Base-by-base conservation (phyloP, 2,113 vertebrate genomes). In the Prionailurus viverrinus region DNA sequence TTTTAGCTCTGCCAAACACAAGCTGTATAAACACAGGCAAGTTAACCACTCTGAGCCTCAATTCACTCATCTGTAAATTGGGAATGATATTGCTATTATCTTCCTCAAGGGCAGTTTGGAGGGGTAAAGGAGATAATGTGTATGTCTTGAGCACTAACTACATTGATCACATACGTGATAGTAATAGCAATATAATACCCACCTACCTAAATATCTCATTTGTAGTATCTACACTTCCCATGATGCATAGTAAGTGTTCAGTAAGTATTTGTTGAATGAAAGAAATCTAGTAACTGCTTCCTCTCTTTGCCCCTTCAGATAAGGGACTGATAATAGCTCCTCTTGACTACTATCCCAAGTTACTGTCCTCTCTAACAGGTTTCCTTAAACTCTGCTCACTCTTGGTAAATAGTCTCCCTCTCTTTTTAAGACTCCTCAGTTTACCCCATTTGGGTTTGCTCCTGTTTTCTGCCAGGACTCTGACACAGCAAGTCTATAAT, bases 201-300 rank as follows among this genome's bases (percentile, higher is more conserved):
- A 68, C 23, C 93, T 71, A 68, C 18, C 58, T 95, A 79, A 91
- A 96, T 29, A 92, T 91, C 27, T 80, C 29, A 73, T 33, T 92
- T 87, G 65, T 55, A 80, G 48, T 41, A 92, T 18, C 29, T 61
- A n/a, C 4, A 36, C 55, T 36, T 7, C 14, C 14, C 10, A 12
- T 68, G 31, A 31, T 2, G 21, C 16, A 55, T 48, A 68, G 48
- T 25, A 53, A 36, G 29, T 45, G 15, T 48, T 86, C 41, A 97
- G 65, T 78, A 92, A 69, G 27, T 89, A 73, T 15, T 85, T 92
- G 16, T 41, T 92, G 51, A 95, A 55, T 74, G 33, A 80, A 92
- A 33, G 63, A 45, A 82, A 84, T 82, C 36, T 23, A 68, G 45
- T 74, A 61, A n/a, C 36, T 55, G 23, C 36, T 55, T 71, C 74